Evolutionary conservation across 2,888 invertebrate genomes (phyloP), one percentile per base, ranked within the genome.

Genomic region (Campoplex nolae): DNA sequence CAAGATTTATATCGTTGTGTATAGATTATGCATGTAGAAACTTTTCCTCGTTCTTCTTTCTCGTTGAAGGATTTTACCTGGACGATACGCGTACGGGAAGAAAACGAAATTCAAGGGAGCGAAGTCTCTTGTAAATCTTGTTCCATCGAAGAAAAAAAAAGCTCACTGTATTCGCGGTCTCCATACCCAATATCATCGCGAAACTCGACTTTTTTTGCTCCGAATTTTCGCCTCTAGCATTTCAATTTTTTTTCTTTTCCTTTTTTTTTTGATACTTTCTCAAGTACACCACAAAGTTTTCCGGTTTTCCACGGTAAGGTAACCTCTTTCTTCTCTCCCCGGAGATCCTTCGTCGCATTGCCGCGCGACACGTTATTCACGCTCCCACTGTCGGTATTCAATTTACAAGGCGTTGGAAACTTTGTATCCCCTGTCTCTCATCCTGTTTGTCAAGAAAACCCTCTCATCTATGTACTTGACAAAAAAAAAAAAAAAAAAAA

Each of bases 11-110:
- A 88, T 88, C 77, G 75, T 23, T 32, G 56, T 32, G 56, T 83
- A 81, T 82, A 82, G 83, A 88, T 89, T 85, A 87, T 88, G 87
- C 87, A 88, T 70, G 79, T 78, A 71, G 82, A 88, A 90, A 88
- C 62, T 87, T 88, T 71, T 74, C 56, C 67, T 35, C 73, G 23
- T 23, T 23, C 76, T 35, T 45, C 42, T 32, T 28, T 48, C 54
- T 67, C 80, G 13, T 28, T 65, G n/a, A 73, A 45, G 79, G 68
- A 81, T 81, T 76, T 70, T 35, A 80, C 54, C 84, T 76, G 84
- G 28, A 68, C 62, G 68, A 73, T 62, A 71, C 65, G 51, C 65
- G 51, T 23, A 28, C 23, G 73, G 11, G 48, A 32, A 62, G 45
- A 73, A 42, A 32, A 32, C 56, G 56, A 78, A 68, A 78, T 70